Conservation (phyloP, 2,113 vertebrate genomes). For the Sphaerodactylus townsendi region DNA sequence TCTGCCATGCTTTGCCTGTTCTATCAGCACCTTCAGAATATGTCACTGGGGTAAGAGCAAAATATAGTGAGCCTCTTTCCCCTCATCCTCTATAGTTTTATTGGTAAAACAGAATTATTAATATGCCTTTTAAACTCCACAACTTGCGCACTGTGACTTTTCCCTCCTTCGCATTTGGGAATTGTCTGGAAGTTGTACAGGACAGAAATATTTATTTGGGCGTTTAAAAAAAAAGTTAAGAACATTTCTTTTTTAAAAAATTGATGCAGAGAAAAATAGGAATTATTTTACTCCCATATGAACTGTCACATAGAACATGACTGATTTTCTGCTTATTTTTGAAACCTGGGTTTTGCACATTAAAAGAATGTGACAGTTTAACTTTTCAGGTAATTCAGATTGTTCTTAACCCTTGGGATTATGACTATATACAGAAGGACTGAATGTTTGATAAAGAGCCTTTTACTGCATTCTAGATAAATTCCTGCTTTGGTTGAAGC, state of each 20-base stretch:
- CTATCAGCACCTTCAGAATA: conserved; percentile 44
- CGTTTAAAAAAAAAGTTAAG: accelerated
- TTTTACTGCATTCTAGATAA: background rate
- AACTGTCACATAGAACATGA: accelerated
- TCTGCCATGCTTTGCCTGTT: conserved; percentile 70
- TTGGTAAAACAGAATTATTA: background rate
- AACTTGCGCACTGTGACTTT: background rate
- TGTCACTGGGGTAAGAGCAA: conserved; percentile 16
- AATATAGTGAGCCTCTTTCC: background rate
- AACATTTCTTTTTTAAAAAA: background rate
- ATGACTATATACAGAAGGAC: background rate
- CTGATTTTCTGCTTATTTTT: background rate
- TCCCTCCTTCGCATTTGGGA: accelerated
- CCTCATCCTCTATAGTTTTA: background rate
- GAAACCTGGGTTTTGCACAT: background rate
- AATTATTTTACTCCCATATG: accelerated
- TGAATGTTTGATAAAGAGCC: background rate
- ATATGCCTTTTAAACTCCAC: background rate
- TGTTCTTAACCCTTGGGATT: background rate
- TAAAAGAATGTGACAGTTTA: background rate
- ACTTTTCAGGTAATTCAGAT: background rate
- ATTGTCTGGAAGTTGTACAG: background rate
- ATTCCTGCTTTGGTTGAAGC: conserved; percentile 35
- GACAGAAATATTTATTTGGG: accelerated
- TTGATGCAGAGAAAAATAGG: accelerated